Evolutionary conservation across 1,140 invertebrate species (phyloP), one percentile per base, ranked within the genome.

Genomic region (Phenacoccus solenopsis): DNA sequence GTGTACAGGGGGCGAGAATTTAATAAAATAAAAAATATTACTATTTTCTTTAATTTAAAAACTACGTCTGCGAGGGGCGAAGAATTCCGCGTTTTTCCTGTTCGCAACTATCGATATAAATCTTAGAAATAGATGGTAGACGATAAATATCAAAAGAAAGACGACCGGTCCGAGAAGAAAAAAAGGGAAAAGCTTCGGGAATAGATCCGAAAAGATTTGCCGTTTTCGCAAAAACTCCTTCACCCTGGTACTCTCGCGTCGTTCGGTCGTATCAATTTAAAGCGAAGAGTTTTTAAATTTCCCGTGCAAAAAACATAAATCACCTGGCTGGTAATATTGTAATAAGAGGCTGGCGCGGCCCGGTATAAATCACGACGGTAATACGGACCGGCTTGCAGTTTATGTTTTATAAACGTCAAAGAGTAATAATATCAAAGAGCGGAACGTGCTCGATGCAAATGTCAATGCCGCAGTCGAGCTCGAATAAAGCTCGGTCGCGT

Each of bases 11-110:
- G n/a, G n/a, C 38, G 13, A 49, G 5, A 49, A 49, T 49, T 49
- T 49, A 49, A 49, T 49, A 49, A 49, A 49, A 49, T 49, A 49
- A 49, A 49, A 49, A 49, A 49, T 49, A 49, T 49, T 49, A 49
- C 38, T 49, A 49, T 49, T 49, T 49, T n/a, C n/a, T 13, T 49
- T 49, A 49, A 49, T 49, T 49, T 16, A 49, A 49, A 49, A 49
- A n/a, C 13, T 16, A 10, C 12, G 16, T 16, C 38, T 16, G 20
- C 13, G 12, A 16, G 13, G 38, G 20, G 20, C 16, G 16, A n/a
- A 49, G 38, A 49, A 49, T 49, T 49, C 16, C 38, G 38, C n/a
- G n/a, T n/a, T 49, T 49, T 49, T 49, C 38, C 38, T 49, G 38
- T 49, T 49, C 20, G 38, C 38, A 49, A 49, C 38, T 49, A 49